phyloP scores from a whole-genome alignment of 2,888 invertebrate genomes.

The Dynastes tityus region DNA sequence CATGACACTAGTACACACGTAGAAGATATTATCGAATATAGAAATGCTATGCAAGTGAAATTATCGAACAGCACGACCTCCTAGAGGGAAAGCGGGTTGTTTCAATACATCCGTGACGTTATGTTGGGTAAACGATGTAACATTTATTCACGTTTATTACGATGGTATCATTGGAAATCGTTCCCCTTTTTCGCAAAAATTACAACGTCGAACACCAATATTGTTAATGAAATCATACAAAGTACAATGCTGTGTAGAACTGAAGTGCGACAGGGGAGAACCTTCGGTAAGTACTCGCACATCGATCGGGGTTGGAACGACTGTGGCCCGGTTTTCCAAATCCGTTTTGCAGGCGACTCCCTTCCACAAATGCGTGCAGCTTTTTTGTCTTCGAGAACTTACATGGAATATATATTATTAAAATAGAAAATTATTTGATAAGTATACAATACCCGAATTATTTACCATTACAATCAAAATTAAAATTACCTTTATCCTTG shows the following conservation, averaged over 20 bases:
- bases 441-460: too few relatives aligned
- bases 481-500: too few relatives aligned
- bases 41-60: slow-evolving; percentile 15
- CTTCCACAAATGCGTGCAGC: slow-evolving; percentile 54
- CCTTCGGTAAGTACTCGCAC: slow-evolving; percentile 57
- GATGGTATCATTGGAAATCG: slow-evolving; percentile 8
- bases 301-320: slow-evolving; percentile 65
- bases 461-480: too few relatives aligned
- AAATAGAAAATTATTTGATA: too few relatives aligned
- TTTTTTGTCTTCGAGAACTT: neutral
- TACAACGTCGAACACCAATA: slow-evolving; percentile 14
- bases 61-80: slow-evolving; percentile 34
- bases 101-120: slow-evolving; percentile 17
- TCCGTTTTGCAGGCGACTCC: slow-evolving; percentile 60
- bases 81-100: slow-evolving; percentile 25
- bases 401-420: neutral
- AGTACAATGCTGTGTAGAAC: slow-evolving; percentile 62
- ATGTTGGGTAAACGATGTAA: slow-evolving; percentile 10
- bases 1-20: slow-evolving; percentile 27
- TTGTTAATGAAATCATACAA: slow-evolving; percentile 65
- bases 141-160: slow-evolving; percentile 40
- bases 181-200: slow-evolving; percentile 15
- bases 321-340: slow-evolving; percentile 63
- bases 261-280: slow-evolving; percentile 64
- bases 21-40: slow-evolving; percentile 20